These are phyloP conservation scores for Bubalus kerabau DNA, from an alignment of 2,113 vertebrate genomes.

Conservation along the genomic window DNA sequence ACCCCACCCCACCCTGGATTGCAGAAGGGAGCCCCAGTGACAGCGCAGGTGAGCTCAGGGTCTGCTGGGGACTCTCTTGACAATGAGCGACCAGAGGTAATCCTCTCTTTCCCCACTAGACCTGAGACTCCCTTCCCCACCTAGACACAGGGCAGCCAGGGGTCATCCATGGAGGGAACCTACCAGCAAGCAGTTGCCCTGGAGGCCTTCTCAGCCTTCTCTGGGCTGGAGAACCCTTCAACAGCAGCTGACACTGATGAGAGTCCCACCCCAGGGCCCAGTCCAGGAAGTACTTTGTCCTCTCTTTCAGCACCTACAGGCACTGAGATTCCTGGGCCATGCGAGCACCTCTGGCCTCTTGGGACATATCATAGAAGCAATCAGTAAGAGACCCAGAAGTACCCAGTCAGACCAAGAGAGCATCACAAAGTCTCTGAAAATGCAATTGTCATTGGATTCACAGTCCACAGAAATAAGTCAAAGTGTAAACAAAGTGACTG, in stretches of 20 bases:
- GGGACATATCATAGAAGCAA: neutral
- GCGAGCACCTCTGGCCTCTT: rapidly evolving
- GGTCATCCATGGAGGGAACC: neutral
- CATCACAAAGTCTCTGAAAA: neutral
- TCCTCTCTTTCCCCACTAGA: neutral
- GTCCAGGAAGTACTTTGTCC: neutral
- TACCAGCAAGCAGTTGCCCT: neutral
- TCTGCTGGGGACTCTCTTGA: neutral
- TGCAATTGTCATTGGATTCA: neutral
- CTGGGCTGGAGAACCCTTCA: neutral
- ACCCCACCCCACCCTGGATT: neutral
- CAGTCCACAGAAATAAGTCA: neutral
- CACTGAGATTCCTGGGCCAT: neutral
- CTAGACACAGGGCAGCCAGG: neutral
- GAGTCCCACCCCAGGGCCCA: no score
- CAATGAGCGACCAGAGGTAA: neutral
- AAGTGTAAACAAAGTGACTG: neutral
- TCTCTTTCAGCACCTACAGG: neutral
- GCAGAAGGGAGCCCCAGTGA: no score
- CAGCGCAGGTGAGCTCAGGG: neutral
- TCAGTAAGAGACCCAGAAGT: neutral
- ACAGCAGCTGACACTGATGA: neutral
- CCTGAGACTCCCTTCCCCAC: neutral
- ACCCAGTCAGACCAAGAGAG: neutral
- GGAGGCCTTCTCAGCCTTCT: neutral